Conservation (phyloP, 2,113 vertebrate species). For the Helogale parvula region DNA sequence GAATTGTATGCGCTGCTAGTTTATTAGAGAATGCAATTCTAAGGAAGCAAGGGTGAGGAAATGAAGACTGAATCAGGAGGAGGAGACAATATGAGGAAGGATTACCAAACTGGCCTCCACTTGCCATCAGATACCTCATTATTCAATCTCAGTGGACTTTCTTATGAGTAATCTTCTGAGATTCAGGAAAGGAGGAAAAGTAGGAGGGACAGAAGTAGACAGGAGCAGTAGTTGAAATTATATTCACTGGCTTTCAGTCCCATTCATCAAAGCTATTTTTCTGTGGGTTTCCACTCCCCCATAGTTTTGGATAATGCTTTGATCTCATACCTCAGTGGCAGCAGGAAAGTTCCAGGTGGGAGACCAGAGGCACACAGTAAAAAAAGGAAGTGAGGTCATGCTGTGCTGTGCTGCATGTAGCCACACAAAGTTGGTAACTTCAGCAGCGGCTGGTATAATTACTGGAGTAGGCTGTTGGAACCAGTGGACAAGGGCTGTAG, state of each 20-base stretch:
- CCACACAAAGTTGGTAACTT: not conserved
- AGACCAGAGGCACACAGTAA: not conserved
- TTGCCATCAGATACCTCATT: not conserved
- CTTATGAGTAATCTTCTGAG: not conserved
- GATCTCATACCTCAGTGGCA: not conserved
- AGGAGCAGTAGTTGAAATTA: not conserved
- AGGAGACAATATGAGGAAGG: not conserved
- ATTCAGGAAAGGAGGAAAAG: not conserved
- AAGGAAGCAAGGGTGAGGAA: not conserved
- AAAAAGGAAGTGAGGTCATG: not conserved
- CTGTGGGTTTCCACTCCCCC: not conserved
- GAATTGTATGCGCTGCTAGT: not conserved
- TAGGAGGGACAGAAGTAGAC: not conserved
- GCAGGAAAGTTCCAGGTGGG: not conserved
- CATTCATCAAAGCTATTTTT: slow-evolving; percentile 1
- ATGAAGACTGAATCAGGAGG: not conserved
- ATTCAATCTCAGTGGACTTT: not conserved
- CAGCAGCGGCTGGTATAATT: not conserved
- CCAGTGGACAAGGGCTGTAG: not conserved
- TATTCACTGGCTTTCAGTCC: not conserved
- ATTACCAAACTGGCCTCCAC: not conserved
- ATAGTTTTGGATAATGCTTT: not conserved
- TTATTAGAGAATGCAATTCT: not conserved
- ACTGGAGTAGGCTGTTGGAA: not conserved
- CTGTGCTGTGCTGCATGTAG: not conserved